Conservation (phyloP, 2,888 invertebrate genomes). For the Halocaridina rubra region DNA sequence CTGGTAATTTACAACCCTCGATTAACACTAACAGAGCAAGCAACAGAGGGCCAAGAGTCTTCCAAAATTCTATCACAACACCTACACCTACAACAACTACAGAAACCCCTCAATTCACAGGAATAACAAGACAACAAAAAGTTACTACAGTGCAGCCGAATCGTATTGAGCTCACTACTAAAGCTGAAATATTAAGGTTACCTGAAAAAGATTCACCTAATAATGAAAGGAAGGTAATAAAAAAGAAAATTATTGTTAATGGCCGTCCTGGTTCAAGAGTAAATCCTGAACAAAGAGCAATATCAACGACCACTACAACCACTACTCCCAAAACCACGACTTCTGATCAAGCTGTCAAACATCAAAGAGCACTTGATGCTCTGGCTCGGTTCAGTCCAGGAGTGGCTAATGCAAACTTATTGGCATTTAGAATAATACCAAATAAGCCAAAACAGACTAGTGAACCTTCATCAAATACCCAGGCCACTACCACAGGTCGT, state of each 20-base stretch:
- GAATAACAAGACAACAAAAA: too few relatives aligned
- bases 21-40: too few relatives aligned
- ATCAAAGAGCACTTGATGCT: slow-evolving; percentile 12
- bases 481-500: background rate
- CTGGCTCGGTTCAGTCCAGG: slow-evolving; percentile 27
- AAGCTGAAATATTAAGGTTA: too few relatives aligned
- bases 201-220: background rate
- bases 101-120: too few relatives aligned
- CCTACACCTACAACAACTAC: too few relatives aligned
- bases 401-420: slow-evolving; percentile 20
- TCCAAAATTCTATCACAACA: too few relatives aligned
- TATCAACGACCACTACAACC: background rate
- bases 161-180: too few relatives aligned
- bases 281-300: background rate
- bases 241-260: background rate
- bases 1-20: too few relatives aligned
- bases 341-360: background rate
- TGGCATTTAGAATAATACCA: slow-evolving; percentile 21
- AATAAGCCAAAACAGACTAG: background rate
- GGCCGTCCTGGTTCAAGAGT: background rate
- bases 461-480: background rate
- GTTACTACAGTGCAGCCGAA: too few relatives aligned
- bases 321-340: background rate
- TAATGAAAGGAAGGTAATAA: background rate
- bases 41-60: too few relatives aligned